Evolutionary conservation across 2,797 vertebrate species (phyloP).

Genomic region (Dermochelys coriacea): DNA sequence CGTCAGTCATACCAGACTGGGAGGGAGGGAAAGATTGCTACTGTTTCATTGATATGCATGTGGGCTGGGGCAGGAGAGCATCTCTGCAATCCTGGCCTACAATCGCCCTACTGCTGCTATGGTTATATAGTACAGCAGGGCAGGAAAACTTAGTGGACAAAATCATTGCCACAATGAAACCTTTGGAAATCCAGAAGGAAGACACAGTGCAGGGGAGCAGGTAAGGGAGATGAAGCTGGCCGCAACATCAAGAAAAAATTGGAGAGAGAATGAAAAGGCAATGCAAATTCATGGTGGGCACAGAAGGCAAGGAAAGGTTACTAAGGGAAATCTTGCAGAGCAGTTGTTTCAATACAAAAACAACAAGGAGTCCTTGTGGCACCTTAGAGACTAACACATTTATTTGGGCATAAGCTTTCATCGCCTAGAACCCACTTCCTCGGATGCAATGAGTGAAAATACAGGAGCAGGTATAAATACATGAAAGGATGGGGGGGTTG

Average conservation of each 20-base stretch:
- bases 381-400: no score
- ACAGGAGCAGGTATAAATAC: no score
- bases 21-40: background rate
- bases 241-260: background rate
- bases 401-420: no score
- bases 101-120: background rate
- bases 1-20: background rate
- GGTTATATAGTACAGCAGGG: background rate
- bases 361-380: no score
- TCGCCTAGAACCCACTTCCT: no score
- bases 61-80: background rate
- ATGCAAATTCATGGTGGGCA: background rate
- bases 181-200: background rate
- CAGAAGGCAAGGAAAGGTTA: background rate
- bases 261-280: background rate
- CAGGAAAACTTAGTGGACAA: background rate
- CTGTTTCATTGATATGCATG: background rate
- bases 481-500: no score
- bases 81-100: background rate
- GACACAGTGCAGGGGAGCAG: background rate
- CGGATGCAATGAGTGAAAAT: no score
- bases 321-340: background rate
- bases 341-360: background rate
- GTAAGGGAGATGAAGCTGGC: background rate
- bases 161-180: background rate